Conservation (phyloP, 2,888 invertebrate species). For the Helleia helle region DNA sequence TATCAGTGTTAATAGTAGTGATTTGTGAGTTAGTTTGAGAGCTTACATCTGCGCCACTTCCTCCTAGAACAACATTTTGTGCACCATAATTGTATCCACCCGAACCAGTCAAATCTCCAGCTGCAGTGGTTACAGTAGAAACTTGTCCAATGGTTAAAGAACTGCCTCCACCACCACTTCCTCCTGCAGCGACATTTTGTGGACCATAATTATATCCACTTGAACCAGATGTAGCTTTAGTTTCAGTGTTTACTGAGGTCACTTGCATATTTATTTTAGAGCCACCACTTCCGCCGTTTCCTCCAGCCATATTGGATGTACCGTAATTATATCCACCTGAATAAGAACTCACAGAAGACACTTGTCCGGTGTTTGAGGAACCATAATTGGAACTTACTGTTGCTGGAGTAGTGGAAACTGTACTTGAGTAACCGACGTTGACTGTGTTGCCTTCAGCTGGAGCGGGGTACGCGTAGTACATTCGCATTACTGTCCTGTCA, state of each 20-base stretch:
- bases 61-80: conserved; percentile 15
- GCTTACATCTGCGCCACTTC: neutral
- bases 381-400: conserved; percentile 33
- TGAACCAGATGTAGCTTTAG: neutral
- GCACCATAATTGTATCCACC: conserved; percentile 26
- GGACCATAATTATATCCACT: conserved; percentile 14
- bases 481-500: conserved; percentile 52
- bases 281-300: neutral
- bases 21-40: conserved; percentile 1
- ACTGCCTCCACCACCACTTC: conserved; percentile 2
- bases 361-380: conserved; percentile 13
- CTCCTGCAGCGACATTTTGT: conserved; percentile 5
- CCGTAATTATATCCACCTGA: conserved; percentile 8
- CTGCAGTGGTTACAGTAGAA: conserved; percentile 15
- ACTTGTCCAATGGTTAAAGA: neutral
- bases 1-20: conserved; percentile 12
- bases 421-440: conserved; percentile 30
- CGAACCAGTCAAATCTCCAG: conserved; percentile 14
- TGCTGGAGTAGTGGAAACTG: conserved; percentile 11
- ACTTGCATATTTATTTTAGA: neutral
- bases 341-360: neutral
- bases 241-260: neutral
- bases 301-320: neutral
- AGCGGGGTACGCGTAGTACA: conserved; percentile 60
- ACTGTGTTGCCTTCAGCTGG: conserved; percentile 34